phyloP scores from a whole-genome alignment of 2,797 vertebrate genomes.

The Hemitrygon akajei region DNA sequence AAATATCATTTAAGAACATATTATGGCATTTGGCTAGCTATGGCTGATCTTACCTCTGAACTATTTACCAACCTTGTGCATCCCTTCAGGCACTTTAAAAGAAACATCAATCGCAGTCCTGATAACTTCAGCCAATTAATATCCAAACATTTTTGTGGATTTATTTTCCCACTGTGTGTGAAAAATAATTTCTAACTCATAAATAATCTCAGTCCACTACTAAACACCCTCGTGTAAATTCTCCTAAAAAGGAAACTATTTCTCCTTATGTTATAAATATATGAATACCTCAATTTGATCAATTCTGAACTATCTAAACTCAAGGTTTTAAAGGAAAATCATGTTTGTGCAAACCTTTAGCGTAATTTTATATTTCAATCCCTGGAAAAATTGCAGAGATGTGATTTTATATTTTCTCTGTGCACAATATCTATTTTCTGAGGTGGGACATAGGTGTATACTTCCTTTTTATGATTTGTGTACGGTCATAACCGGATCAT shows the following conservation, averaged over 20 bases:
- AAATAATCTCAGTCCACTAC: neutral
- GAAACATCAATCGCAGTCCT: neutral
- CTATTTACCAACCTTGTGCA: neutral
- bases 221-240: neutral
- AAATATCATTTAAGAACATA: neutral
- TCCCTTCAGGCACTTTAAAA: neutral
- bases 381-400: neutral
- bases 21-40: neutral
- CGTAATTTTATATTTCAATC: neutral
- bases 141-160: neutral
- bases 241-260: neutral
- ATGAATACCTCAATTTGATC: neutral
- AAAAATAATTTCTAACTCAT: neutral
- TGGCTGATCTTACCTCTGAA: neutral
- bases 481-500: neutral
- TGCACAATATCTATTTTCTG: neutral
- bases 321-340: neutral
- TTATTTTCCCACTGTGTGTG: neutral
- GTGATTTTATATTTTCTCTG: neutral
- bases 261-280: neutral
- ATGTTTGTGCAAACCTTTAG: neutral
- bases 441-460: neutral
- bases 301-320: neutral
- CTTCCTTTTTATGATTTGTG: neutral
- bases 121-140: neutral